Conservation (phyloP, 2,888 invertebrate species). For the Eledone cirrhosa region DNA sequence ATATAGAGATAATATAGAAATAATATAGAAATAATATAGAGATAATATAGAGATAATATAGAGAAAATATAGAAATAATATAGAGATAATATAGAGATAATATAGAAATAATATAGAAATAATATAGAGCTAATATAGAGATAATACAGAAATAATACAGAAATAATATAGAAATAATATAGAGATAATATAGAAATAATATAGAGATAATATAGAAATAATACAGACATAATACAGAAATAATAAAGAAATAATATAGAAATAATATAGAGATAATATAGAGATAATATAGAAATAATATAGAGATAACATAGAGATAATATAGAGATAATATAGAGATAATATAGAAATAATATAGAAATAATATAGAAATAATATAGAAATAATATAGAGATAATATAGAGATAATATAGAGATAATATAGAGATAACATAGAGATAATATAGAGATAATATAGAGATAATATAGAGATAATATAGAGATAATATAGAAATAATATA, state of each 20-base stretch:
- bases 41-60: background rate
- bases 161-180: background rate
- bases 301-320: background rate
- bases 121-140: background rate
- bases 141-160: background rate
- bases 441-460: background rate
- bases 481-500: background rate
- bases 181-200: background rate
- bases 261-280: background rate
- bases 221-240: background rate
- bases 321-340: background rate
- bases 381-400: background rate
- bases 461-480: background rate
- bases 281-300: background rate
- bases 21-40: background rate
- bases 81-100: background rate
- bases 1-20: background rate
- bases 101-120: background rate
- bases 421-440: background rate
- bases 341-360: background rate
- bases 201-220: background rate
- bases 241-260: background rate
- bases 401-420: background rate
- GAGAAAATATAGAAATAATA: background rate
- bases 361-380: background rate